Percentiles rank a stretch among this genome's conserved stretches.
These are phyloP conservation scores for Ptychadena robeensis DNA, from an alignment of 2,797 vertebrate species.

Conservation along the genomic window DNA sequence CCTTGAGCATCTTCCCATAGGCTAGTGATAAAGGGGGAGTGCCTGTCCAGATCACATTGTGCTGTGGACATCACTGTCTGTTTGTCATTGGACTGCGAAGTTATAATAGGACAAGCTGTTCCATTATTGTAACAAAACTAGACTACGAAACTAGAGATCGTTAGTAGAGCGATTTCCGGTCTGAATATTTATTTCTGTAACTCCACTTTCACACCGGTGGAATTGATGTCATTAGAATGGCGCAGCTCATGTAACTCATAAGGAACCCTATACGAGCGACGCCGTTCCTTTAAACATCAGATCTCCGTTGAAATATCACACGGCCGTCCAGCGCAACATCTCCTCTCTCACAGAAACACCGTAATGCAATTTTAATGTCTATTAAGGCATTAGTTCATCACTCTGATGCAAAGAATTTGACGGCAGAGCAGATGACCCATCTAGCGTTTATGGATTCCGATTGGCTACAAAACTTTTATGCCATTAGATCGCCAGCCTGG, in stretches of 20 bases:
- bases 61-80: too few species aligned
- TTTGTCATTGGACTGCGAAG: too few species aligned
- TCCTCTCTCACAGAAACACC: neutral
- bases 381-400: conserved; percentile 52
- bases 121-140: too few species aligned
- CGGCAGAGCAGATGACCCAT: conserved; percentile 39
- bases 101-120: too few species aligned
- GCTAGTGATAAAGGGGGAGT: too few species aligned
- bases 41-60: too few species aligned
- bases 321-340: conserved; percentile 5
- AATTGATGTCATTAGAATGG: too few species aligned
- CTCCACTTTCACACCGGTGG: too few species aligned
- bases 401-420: conserved; percentile 45
- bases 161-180: too few species aligned
- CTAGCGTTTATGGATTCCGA: conserved; percentile 23
- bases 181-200: too few species aligned
- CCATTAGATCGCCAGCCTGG: conserved; percentile 38
- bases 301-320: conserved; percentile 1
- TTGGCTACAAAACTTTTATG: conserved; percentile 22
- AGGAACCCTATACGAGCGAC: neutral
- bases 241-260: neutral
- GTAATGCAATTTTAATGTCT: conserved; percentile 53
- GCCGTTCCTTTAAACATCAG: neutral
- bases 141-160: too few species aligned
- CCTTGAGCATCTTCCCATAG: too few species aligned